Evolutionary conservation across 37 sponge, comb jelly and placozoan genomes (phyloP).

Genomic region (Halisarca cf. caerulea): DNA sequence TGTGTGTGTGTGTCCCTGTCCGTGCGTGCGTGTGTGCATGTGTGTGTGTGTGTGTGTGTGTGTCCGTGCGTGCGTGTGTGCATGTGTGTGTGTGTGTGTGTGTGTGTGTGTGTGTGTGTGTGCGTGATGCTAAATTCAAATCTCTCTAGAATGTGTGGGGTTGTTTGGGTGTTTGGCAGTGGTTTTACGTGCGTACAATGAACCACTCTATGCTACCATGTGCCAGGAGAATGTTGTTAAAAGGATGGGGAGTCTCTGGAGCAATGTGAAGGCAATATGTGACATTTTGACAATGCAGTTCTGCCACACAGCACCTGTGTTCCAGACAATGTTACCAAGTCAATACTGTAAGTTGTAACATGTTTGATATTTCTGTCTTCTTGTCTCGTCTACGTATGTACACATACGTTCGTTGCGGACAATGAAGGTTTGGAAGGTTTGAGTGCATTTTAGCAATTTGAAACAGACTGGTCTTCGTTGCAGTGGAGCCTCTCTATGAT

Average conservation of each 20-base stretch:
- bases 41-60: constrained; percentile 2
- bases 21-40: neutral
- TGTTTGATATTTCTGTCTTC: neutral
- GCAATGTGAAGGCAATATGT: neutral
- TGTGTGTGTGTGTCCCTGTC: neutral
- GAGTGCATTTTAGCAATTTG: too few relatives aligned
- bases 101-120: constrained; percentile 12
- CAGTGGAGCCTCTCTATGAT: too few relatives aligned
- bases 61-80: neutral
- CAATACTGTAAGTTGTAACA: neutral
- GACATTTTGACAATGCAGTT: neutral
- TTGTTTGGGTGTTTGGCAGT: neutral
- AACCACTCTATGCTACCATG: neutral
- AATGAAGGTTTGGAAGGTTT: too few relatives aligned
- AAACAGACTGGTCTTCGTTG: too few relatives aligned
- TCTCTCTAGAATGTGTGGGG: neutral
- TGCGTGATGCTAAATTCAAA: neutral
- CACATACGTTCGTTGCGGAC: neutral
- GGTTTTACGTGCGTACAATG: neutral
- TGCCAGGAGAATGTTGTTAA: neutral
- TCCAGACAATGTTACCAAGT: neutral
- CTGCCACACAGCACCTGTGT: neutral
- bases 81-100: neutral
- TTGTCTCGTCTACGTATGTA: too few relatives aligned
- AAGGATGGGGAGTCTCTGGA: neutral